phyloP scores from a whole-genome alignment of 2,113 vertebrate genomes.

The Cochlearius cochlearius region DNA sequence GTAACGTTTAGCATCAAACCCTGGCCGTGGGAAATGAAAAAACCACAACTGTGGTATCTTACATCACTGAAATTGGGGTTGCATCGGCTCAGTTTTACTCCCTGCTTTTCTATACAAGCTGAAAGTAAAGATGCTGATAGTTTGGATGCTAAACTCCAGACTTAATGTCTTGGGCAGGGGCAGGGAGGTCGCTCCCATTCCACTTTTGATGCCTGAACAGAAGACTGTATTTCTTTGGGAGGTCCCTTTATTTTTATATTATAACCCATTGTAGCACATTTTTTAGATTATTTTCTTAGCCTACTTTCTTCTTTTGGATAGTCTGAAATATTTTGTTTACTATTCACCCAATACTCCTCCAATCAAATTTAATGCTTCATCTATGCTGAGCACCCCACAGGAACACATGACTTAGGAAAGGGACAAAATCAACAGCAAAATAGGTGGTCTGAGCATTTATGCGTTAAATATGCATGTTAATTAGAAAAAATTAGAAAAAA shows the following conservation, averaged over 20 bases:
- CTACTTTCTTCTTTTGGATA: background rate
- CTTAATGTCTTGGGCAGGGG: background rate
- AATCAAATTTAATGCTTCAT: slow-evolving; percentile 43
- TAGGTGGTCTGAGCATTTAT: slow-evolving; percentile 74
- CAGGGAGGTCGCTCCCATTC: background rate
- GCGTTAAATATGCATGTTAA: slow-evolving; percentile 79
- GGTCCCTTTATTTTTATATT: background rate
- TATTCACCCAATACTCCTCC: background rate
- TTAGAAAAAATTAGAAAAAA: slow-evolving; percentile 80
- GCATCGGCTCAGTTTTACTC: background rate
- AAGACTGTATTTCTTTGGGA: background rate
- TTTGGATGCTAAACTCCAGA: background rate
- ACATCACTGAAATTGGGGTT: background rate
- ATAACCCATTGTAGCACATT: background rate
- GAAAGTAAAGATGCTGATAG: background rate
- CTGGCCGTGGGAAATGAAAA: background rate
- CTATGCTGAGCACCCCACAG: slow-evolving; percentile 34
- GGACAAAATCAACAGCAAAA: slow-evolving; percentile 68
- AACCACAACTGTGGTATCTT: background rate
- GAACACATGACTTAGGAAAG: slow-evolving; percentile 50
- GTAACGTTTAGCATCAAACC: background rate
- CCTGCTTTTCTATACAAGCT: background rate
- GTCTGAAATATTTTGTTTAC: slow-evolving; percentile 20
- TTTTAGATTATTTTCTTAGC: background rate
- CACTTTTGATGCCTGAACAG: background rate